Base-by-base conservation (phyloP, 2,888 invertebrate species). In the Rhamphomyia laevipes region DNA sequence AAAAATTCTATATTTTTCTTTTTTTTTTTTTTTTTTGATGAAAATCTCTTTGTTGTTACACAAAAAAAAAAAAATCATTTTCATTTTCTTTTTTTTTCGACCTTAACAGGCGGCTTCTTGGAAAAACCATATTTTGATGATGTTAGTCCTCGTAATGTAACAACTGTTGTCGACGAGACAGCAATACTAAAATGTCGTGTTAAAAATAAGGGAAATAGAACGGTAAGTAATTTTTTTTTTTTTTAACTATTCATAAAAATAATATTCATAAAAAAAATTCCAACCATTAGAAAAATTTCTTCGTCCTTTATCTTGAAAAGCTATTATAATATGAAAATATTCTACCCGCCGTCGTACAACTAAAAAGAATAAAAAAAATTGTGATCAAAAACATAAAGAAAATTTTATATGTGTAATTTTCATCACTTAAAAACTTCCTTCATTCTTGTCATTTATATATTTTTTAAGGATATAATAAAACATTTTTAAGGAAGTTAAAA, bases 151-250 rank as follows among this genome's bases (percentile, higher is more conserved):
- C 75, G 87, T 55, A 90, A 90, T 71, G 81, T 90, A 55, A 84
- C 89, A 2, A 81, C 87, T 15, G 84, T 89, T 48, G 86, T 88
- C 33, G 90, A 89, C 4, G 88, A 90, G 69, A 80, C 83, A 3
- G 82, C 86, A 17, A 75, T 85, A 58, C 75, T 90, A 56, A 79
- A 82, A 62, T 90, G 90, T 69, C 77, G 87, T 48, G 89, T 89
- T 44, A 89, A 88, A 65, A 85, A 89, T 68, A 85, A 86, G 59
- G 88, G 87, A 45, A 86, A 90, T 66, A 77, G 88, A 68, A 89
- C 88, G 69, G 90, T 89, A 67, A 81, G 83, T 71, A 23, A 16
- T 42, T 13, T 15, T 17, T 40, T 31, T 33, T 23, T 30, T 27
- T 23, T 17, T 44, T 27, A 15, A 27, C 23, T 27, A 27, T 27